phyloP scores from a whole-genome alignment of 2,113 vertebrate species.

The Chrysochloris asiatica region DNA sequence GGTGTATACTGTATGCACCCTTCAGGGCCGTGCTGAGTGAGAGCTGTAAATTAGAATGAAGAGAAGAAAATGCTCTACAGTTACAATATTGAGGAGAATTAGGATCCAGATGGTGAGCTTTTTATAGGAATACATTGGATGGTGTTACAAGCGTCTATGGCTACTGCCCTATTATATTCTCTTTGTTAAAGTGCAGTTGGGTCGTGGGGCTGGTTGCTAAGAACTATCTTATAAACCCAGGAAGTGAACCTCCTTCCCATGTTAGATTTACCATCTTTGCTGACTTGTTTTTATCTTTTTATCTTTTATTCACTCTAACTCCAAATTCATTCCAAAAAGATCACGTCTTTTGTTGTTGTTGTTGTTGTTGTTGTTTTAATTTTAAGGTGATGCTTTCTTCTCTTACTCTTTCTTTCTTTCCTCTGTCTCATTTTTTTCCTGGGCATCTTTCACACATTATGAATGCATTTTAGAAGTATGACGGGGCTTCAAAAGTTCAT shows the following conservation, averaged over 20 bases:
- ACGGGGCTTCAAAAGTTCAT: no score
- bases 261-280: neutral
- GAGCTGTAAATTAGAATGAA: conserved; percentile 73
- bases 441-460: neutral
- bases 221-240: conserved; percentile 24
- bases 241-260: neutral
- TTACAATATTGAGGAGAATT: conserved; percentile 71
- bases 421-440: fast-evolving
- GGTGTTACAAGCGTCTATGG: conserved; percentile 72
- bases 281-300: conserved; percentile 6
- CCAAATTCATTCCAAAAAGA: neutral
- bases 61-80: conserved; percentile 64
- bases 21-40: conserved; percentile 57
- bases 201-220: conserved; percentile 20
- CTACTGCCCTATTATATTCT: conserved; percentile 74
- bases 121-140: conserved; percentile 78
- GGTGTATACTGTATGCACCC: neutral
- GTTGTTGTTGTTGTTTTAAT: no score
- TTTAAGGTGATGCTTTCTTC: neutral
- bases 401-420: neutral
- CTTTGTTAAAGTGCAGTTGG: conserved; percentile 64
- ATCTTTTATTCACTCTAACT: neutral
- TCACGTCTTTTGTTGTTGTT: neutral
- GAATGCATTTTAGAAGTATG: neutral
- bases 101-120: conserved; percentile 81